These are phyloP conservation scores for Sclerurus mexicanus DNA, from an alignment of 2,113 vertebrate genomes.

Conservation along the genomic window DNA sequence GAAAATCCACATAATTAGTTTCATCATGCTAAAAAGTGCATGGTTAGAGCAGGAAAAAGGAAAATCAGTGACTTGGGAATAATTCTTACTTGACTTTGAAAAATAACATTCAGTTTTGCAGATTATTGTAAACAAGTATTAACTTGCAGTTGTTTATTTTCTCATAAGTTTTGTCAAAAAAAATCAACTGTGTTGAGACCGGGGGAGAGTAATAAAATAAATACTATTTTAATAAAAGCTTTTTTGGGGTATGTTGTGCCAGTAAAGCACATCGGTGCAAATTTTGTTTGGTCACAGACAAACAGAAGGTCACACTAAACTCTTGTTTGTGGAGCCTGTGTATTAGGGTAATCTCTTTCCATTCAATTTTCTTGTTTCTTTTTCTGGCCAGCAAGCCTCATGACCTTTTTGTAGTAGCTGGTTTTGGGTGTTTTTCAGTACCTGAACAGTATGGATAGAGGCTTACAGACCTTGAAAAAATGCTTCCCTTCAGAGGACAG, in stretches of 20 bases:
- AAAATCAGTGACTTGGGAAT: not conserved
- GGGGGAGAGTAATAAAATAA: not conserved
- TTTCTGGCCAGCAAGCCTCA: not conserved
- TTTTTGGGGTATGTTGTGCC: not conserved
- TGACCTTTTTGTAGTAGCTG: not conserved
- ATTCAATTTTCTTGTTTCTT: not conserved
- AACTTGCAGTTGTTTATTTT: not conserved
- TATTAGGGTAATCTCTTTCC: not conserved
- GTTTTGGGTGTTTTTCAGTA: not conserved
- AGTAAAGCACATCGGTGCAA: not conserved
- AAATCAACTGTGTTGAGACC: fast-evolving
- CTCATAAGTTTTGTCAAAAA: not conserved
- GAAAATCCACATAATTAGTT: not conserved
- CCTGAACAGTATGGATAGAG: not conserved
- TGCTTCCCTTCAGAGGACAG: not conserved
- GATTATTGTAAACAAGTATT: not conserved
- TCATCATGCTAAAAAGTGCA: not conserved
- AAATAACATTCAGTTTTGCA: not conserved
- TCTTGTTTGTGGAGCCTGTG: not conserved
- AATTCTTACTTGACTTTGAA: not conserved
- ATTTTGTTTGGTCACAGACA: not conserved
- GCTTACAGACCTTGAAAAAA: not conserved
- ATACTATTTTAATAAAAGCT: not conserved
- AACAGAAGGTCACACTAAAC: not conserved
- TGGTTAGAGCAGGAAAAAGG: not conserved